Conservation (phyloP, 1,140 invertebrate species). For the Drosophila santomea region DNA sequence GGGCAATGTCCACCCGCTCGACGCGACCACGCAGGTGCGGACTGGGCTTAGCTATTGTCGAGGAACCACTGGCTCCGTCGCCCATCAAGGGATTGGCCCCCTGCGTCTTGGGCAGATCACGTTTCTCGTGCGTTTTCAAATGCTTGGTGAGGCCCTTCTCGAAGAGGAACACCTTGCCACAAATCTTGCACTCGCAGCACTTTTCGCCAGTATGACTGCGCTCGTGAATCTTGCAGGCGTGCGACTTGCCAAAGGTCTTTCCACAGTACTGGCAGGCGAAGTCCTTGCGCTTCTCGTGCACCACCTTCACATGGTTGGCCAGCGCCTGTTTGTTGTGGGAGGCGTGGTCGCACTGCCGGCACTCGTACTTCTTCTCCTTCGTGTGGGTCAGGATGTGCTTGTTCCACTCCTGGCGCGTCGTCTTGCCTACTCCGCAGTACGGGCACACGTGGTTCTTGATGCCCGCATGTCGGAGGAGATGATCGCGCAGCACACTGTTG, state of each 20-base stretch:
- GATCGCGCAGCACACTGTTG: constrained; percentile 73
- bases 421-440: constrained; percentile 79
- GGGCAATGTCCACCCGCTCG: constrained; percentile 74
- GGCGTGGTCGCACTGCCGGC: constrained; percentile 74
- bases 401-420: constrained; percentile 78
- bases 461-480: constrained; percentile 77
- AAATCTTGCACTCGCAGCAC: constrained; percentile 79
- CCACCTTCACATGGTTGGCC: constrained; percentile 75
- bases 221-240: constrained; percentile 81
- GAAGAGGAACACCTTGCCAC: constrained; percentile 75
- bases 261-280: constrained; percentile 80
- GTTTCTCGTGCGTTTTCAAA: constrained; percentile 76
- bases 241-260: constrained; percentile 78
- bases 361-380: constrained; percentile 78
- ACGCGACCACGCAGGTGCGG: constrained; percentile 60
- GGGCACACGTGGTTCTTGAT: constrained; percentile 82
- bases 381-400: constrained; percentile 80
- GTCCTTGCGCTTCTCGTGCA: constrained; percentile 81
- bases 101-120: constrained; percentile 62
- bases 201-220: constrained; percentile 85
- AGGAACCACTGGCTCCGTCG: constrained; percentile 24
- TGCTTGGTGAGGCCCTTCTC: constrained; percentile 75
- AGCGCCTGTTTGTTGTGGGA: constrained; percentile 78
- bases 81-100: constrained; percentile 49
- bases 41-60: constrained; percentile 42